These are phyloP conservation scores for Criorhina ranunculi DNA, from an alignment of 2,888 invertebrate genomes.

Conservation along the genomic window DNA sequence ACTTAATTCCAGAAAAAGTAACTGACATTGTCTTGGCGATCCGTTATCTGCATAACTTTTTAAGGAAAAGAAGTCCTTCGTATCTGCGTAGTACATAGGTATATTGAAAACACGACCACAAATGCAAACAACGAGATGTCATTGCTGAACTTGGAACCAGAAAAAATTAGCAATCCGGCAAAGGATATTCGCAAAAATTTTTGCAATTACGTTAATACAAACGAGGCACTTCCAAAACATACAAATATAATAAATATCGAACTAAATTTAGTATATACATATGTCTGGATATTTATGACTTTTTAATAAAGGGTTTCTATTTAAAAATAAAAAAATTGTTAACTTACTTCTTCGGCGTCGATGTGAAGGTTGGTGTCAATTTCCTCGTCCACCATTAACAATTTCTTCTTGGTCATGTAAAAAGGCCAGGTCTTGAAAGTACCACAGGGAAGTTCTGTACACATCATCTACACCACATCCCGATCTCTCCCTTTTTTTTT, in stretches of 20 bases:
- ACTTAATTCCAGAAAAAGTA: conserved; percentile 19
- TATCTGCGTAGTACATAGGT: conserved; percentile 3
- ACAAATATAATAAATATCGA: background rate
- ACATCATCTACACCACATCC: background rate
- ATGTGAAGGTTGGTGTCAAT: too few species aligned
- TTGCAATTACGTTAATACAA: background rate
- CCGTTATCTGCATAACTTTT: conserved; percentile 31
- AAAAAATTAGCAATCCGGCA: background rate
- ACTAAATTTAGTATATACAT: too few species aligned
- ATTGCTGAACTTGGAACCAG: background rate
- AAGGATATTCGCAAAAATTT: background rate
- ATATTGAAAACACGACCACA: background rate
- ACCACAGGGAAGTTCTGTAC: background rate
- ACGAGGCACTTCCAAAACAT: background rate
- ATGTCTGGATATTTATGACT: too few species aligned
- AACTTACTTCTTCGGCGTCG: background rate
- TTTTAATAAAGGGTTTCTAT: background rate
- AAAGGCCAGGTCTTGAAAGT: background rate
- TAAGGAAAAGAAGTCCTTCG: conserved; percentile 9
- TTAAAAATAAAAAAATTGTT: too few species aligned
- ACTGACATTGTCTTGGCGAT: conserved; percentile 16
- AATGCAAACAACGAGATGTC: background rate
- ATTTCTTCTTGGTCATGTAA: background rate
- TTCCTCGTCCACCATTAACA: background rate
- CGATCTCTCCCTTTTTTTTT: background rate